Conservation (phyloP, 2,113 vertebrate species). For the Hippopotamus amphibius region DNA sequence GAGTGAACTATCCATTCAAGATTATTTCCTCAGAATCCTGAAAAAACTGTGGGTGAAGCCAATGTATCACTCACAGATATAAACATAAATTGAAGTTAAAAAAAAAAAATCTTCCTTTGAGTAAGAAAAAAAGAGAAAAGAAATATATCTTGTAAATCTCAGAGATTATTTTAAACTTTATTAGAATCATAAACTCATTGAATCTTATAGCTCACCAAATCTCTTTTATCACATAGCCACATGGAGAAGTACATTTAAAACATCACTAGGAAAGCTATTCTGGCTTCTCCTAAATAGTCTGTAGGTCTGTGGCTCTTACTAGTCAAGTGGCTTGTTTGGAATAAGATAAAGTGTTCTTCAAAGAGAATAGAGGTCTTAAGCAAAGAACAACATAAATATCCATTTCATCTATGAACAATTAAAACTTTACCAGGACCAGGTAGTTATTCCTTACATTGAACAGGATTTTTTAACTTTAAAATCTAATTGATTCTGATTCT, state of each 20-base stretch:
- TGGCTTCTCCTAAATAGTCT: fast-evolving
- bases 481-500: neutral
- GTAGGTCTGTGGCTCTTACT: fast-evolving
- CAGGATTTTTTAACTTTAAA: neutral
- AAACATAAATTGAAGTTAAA: neutral
- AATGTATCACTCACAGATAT: neutral
- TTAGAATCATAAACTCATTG: neutral
- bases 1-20: neutral
- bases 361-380: neutral
- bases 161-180: neutral
- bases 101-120: neutral
- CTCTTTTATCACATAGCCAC: neutral
- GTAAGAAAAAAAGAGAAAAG: neutral
- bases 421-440: neutral
- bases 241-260: neutral
- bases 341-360: neutral
- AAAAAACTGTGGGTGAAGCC: neutral
- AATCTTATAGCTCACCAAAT: neutral
- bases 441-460: neutral
- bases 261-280: neutral
- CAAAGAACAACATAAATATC: neutral
- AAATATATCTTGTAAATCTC: neutral
- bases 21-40: neutral
- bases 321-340: neutral
- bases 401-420: neutral